Percentiles rank a stretch among this genome's conserved stretches.
These are phyloP conservation scores for Meandrina meandrites DNA, from an alignment of 92 coral and sea anemone genomes.

Conservation along the genomic window DNA sequence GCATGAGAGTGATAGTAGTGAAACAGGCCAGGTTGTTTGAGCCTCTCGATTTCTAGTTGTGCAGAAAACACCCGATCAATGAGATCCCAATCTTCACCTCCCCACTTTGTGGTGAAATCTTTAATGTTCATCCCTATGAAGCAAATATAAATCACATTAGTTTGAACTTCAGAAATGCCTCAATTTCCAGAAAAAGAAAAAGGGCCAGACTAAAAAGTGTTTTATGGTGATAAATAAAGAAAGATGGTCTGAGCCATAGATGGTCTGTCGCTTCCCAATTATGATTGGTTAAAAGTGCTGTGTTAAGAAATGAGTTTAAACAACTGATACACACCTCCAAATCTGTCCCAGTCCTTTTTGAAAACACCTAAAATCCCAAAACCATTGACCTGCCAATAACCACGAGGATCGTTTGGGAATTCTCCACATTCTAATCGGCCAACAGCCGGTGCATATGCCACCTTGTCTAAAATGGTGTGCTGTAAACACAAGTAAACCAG, in stretches of 20 bases:
- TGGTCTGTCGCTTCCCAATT: too few relatives aligned
- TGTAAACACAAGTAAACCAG: not conserved
- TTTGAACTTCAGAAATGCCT: not conserved
- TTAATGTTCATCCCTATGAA: slow-evolving; percentile 32
- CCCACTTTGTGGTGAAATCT: slow-evolving; percentile 53
- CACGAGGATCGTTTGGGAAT: slow-evolving; percentile 26
- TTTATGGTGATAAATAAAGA: too few relatives aligned
- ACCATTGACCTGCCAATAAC: slow-evolving; percentile 49
- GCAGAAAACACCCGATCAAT: slow-evolving; percentile 36
- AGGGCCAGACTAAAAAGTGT: too few relatives aligned
- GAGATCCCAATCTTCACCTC: slow-evolving; percentile 53
- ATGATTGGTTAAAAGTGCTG: not conserved
- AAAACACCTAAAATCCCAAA: slow-evolving; percentile 42
- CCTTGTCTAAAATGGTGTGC: slow-evolving; percentile 41
- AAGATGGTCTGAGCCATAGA: too few relatives aligned
- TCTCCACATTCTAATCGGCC: slow-evolving; percentile 41
- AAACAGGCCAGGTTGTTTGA: slow-evolving; percentile 48
- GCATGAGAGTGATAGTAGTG: slow-evolving; percentile 47
- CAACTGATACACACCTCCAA: slow-evolving; percentile 30
- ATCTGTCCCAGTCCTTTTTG: slow-evolving; percentile 46
- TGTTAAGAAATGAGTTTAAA: not conserved
- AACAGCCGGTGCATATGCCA: slow-evolving; percentile 43
- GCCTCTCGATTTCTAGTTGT: slow-evolving; percentile 38
- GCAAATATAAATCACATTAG: not conserved
- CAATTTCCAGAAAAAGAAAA: too few relatives aligned